Conservation (phyloP, 2,797 vertebrate species). For the Sardinella longiceps region DNA sequence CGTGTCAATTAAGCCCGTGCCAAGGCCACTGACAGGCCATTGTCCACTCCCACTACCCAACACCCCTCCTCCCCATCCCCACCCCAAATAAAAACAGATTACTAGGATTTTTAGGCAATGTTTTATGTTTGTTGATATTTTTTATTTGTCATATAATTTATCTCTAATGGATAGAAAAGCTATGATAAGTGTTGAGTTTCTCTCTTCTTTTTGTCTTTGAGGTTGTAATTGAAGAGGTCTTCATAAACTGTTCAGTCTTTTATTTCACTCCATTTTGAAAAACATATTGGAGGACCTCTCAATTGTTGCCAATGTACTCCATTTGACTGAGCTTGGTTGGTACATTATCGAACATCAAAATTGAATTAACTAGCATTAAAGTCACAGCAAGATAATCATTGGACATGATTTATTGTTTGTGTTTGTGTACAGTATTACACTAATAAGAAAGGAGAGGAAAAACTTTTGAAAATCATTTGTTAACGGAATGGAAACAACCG, state of each 20-base stretch:
- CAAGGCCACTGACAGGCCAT: constrained; percentile 77
- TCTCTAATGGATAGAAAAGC: background rate
- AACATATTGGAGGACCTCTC: background rate
- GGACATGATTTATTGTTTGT: constrained; percentile 42
- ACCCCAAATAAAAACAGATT: background rate
- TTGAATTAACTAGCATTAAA: background rate
- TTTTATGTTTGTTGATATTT: background rate
- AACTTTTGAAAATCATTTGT: constrained; percentile 48
- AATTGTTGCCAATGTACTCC: background rate
- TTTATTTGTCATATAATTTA: background rate
- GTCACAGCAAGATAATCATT: background rate
- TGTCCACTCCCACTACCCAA: constrained; percentile 72
- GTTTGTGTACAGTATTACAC: constrained; percentile 23
- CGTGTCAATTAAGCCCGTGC: constrained; percentile 78
- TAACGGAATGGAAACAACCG: constrained; percentile 44
- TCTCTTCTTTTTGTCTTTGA: background rate
- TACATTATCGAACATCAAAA: background rate
- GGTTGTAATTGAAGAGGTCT: background rate
- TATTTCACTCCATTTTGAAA: background rate
- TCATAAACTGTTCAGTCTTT: background rate
- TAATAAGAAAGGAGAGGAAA: constrained; percentile 49
- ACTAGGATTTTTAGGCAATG: background rate
- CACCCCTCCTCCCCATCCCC: background rate
- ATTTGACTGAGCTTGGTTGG: background rate
- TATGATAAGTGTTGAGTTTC: background rate